These are phyloP conservation scores for Syrista parreyssii DNA, from an alignment of 2,888 invertebrate genomes.

Conservation along the genomic window DNA sequence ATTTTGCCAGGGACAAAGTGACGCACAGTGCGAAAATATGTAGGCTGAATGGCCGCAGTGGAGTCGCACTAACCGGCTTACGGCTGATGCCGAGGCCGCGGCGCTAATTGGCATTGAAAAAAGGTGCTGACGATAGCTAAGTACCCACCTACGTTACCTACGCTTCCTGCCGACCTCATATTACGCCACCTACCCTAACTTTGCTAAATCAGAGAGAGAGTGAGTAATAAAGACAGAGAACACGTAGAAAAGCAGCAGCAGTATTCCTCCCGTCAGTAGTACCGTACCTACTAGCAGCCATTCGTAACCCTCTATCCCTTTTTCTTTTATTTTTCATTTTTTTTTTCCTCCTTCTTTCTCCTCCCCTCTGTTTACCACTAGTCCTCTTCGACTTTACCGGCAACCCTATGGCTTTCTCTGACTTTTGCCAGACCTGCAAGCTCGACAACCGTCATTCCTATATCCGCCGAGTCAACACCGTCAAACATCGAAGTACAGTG, in stretches of 20 bases:
- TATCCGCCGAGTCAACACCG: too few species aligned
- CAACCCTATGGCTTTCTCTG: too few species aligned
- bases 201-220: too few species aligned
- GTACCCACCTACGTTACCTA: constrained; percentile 28
- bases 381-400: too few species aligned
- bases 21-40: constrained; percentile 29
- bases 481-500: too few species aligned
- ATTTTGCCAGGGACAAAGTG: constrained; percentile 30
- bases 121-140: constrained; percentile 58
- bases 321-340: neutral
- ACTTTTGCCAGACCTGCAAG: too few species aligned
- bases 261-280: too few species aligned
- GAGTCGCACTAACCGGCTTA: constrained; percentile 33
- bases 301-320: neutral
- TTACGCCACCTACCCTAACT: constrained; percentile 21
- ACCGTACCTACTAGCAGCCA: too few species aligned
- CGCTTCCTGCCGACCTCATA: constrained; percentile 8
- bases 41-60: constrained; percentile 24
- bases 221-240: too few species aligned
- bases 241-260: too few species aligned
- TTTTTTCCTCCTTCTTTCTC: neutral
- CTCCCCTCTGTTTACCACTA: neutral
- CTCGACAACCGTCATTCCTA: too few species aligned
- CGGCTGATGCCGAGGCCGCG: constrained; percentile 28
- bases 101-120: constrained; percentile 62